phyloP scores from a whole-genome alignment of 1,140 invertebrate genomes.

The Metaphire vulgaris region DNA sequence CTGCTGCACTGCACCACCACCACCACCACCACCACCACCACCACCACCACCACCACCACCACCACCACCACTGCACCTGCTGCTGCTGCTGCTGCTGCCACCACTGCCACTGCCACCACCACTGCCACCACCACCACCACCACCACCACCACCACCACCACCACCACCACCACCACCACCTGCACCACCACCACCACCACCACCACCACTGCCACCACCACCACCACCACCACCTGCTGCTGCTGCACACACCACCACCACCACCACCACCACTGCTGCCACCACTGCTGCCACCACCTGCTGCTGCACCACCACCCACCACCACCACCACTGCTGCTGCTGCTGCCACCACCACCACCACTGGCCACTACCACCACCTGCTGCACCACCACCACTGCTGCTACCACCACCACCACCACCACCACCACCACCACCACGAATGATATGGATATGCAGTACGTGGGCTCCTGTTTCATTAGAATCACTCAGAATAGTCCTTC shows the following conservation, averaged over 20 bases:
- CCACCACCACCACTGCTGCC: not conserved
- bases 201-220: not conserved
- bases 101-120: not conserved
- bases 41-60: not conserved
- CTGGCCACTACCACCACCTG: not conserved
- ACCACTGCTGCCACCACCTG: not conserved
- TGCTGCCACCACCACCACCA: not conserved
- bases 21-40: not conserved
- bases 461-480: no score
- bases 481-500: no score
- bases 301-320: no score
- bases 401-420: no score
- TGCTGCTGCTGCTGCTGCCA: not conserved
- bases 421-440: no score
- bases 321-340: no score
- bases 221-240: not conserved
- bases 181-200: not conserved
- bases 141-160: not conserved
- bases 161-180: constrained; percentile 1
- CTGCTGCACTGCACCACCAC: not conserved
- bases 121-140: not conserved
- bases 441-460: no score
- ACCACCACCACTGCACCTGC: not conserved
- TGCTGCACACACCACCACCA: not conserved
- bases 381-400: not conserved